phyloP scores from a whole-genome alignment of 2,888 invertebrate genomes.

The Latrodectus hesperus region DNA sequence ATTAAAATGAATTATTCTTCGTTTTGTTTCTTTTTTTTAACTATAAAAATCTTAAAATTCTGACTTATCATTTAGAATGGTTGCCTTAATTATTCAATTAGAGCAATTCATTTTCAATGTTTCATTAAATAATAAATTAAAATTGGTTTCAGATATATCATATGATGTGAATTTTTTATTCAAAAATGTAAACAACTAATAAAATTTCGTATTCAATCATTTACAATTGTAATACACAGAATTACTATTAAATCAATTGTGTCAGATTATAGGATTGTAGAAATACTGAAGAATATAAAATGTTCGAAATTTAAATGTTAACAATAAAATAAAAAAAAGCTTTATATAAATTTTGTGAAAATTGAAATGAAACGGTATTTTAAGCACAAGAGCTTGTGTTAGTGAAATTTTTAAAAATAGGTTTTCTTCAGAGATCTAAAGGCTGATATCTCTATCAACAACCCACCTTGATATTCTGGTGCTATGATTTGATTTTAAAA shows the following conservation, averaged over 20 bases:
- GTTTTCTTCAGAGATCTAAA: not conserved
- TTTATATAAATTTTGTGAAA: no score
- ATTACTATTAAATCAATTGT: no score
- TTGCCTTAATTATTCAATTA: slow-evolving; percentile 49
- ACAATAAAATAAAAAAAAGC: no score
- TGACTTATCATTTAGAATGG: slow-evolving; percentile 3
- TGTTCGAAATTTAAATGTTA: no score
- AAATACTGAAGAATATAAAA: no score
- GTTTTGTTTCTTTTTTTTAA: not conserved
- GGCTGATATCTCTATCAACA: not conserved
- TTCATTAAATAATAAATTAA: not conserved
- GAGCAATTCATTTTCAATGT: slow-evolving; percentile 33
- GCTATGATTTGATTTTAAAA: slow-evolving; percentile 32
- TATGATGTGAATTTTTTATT: no score
- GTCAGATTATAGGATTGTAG: no score
- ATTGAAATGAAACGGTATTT: not conserved
- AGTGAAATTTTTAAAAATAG: not conserved
- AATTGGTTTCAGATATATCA: no score
- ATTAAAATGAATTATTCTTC: not conserved
- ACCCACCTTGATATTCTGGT: slow-evolving; percentile 36
- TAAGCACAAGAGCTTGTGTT: not conserved
- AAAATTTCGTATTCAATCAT: no score
- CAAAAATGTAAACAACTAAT: no score
- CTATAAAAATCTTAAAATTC: not conserved
- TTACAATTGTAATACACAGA: no score